A percentile compares a stretch with the other conserved stretches of the same genome.
Evolutionary conservation across 2,888 invertebrate genomes (phyloP).

Genomic region (Drosophila borborema): DNA sequence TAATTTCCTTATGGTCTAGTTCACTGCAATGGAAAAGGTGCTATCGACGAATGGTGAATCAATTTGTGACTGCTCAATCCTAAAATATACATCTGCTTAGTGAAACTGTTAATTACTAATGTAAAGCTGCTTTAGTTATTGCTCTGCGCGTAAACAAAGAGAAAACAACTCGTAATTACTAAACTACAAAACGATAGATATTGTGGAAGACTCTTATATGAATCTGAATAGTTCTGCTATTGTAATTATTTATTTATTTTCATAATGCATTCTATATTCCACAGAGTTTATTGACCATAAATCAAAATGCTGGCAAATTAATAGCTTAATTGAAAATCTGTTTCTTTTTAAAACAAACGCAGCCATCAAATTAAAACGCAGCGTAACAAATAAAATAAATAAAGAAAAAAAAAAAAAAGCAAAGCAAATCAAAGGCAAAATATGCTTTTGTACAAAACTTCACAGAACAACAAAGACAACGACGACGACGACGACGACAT

Average conservation of each 20-base stretch:
- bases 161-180: not conserved
- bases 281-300: not conserved
- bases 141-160: not conserved
- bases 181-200: not conserved
- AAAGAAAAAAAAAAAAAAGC: conserved; percentile 12
- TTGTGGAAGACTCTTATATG: not conserved
- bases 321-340: not conserved
- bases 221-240: not conserved
- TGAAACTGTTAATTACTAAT: not conserved
- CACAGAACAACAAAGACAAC: conserved; percentile 25
- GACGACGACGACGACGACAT: conserved; percentile 41
- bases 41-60: conserved; percentile 3
- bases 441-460: conserved; percentile 15
- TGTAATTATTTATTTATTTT: not conserved
- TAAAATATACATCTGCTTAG: not conserved
- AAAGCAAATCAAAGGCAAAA: conserved; percentile 42
- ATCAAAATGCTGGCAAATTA: conserved; percentile 1
- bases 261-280: not conserved
- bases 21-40: not conserved
- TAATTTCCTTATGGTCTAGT: conserved; percentile 11
- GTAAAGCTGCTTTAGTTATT: conserved; percentile 2
- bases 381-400: not conserved
- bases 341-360: not conserved
- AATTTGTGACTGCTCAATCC: conserved; percentile 9
- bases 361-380: conserved; percentile 23